Conservation (phyloP, 2,797 vertebrate species). For the Prionace glauca region DNA sequence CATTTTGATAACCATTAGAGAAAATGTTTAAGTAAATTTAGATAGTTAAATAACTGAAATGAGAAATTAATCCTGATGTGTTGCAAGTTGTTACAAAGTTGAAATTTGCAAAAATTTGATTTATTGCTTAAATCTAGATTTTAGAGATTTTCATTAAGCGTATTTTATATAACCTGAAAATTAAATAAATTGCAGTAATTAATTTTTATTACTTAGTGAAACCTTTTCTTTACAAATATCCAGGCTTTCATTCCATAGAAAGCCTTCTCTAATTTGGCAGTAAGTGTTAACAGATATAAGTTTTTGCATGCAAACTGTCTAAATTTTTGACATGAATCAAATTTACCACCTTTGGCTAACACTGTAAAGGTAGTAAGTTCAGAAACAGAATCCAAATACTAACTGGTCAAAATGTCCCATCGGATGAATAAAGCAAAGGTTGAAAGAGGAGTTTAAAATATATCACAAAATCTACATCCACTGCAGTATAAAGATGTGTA, state of each 20-base stretch:
- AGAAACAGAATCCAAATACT: background rate
- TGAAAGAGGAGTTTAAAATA: background rate
- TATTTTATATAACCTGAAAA: background rate
- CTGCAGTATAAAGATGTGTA: conserved; percentile 5
- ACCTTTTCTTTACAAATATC: background rate
- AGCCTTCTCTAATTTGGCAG: background rate
- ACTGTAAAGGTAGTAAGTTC: background rate
- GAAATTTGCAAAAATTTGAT: background rate
- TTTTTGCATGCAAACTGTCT: background rate
- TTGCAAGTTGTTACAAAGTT: too few species aligned
- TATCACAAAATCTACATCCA: background rate
- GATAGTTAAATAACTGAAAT: background rate
- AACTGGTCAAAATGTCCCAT: background rate
- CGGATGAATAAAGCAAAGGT: background rate
- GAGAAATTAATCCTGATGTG: background rate
- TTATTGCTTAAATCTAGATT: background rate
- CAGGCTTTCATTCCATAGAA: background rate
- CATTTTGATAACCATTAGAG: background rate
- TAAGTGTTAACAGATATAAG: background rate
- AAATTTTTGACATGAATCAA: background rate
- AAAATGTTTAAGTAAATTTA: background rate
- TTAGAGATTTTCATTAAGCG: background rate
- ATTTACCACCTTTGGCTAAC: background rate
- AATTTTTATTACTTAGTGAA: background rate
- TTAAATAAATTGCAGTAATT: background rate